Evolutionary conservation across 2,888 invertebrate species (phyloP).

Genomic region (Lissocephala sabroskyi): DNA sequence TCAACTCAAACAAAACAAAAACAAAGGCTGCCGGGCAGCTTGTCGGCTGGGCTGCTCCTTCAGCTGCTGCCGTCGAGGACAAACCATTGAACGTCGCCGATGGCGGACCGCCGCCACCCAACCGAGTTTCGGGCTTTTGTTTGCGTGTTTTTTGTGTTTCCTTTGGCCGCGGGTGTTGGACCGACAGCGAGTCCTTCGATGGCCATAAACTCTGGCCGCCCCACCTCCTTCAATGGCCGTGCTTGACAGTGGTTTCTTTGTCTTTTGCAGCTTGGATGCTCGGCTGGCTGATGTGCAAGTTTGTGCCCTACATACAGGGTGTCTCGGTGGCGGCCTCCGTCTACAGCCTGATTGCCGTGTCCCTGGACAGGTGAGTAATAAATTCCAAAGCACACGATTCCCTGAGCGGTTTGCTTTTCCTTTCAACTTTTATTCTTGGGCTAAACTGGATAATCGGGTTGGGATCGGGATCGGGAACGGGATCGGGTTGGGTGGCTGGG

Average conservation of each 20-base stretch:
- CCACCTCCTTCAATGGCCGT: too few relatives aligned
- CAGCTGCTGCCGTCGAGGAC: background rate
- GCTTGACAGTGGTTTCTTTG: too few relatives aligned
- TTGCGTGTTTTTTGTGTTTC: too few relatives aligned
- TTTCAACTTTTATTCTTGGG: conserved; percentile 41
- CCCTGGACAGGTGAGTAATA: conserved; percentile 87
- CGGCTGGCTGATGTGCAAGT: conserved; percentile 96
- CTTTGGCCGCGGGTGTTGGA: too few relatives aligned
- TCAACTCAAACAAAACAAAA: conserved; percentile 34
- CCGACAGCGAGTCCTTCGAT: too few relatives aligned
- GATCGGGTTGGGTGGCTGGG: conserved; percentile 12
- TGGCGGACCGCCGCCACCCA: background rate
- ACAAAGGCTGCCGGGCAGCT: background rate
- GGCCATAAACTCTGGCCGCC: too few relatives aligned
- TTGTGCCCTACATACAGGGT: conserved; percentile 95
- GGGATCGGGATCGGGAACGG: background rate
- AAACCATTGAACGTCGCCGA: conserved; percentile 28
- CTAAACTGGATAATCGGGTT: too few relatives aligned
- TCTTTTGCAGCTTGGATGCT: conserved; percentile 88
- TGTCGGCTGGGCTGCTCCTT: too few relatives aligned
- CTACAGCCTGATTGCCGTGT: conserved; percentile 95
- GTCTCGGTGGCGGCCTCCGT: conserved; percentile 96
- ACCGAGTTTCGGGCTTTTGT: too few relatives aligned
- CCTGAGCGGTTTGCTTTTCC: conserved; percentile 18
- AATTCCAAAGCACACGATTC: background rate